A percentile compares a stretch with the other conserved stretches of the same genome.
Conservation (phyloP, 1,140 invertebrate genomes). For the Aphaenogaster floridana region DNA sequence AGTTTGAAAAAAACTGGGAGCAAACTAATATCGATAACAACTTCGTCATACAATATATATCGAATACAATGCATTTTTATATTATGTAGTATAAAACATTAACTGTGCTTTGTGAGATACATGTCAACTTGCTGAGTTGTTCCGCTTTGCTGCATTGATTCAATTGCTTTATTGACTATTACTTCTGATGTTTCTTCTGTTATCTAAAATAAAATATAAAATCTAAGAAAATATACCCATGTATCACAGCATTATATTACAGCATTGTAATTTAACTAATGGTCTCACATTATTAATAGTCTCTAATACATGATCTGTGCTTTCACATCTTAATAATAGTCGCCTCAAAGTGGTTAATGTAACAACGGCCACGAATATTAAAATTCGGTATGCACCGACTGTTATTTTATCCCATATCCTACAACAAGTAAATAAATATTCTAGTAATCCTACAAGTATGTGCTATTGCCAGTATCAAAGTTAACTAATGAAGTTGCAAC, state of each 20-base stretch:
- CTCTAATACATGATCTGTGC: conserved; percentile 88
- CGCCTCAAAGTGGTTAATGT: conserved; percentile 90
- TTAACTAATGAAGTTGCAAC: conserved; percentile 2
- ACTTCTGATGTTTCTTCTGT: conserved; percentile 92
- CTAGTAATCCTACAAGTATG: conserved; percentile 13
- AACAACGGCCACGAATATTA: conserved; percentile 92
- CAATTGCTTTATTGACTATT: conserved; percentile 93
- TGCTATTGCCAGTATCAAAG: conserved; percentile 39
- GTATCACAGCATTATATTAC: not conserved
- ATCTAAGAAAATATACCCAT: conserved; percentile 5
- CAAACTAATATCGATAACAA: not conserved
- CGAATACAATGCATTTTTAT: not conserved
- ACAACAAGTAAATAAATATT: conserved; percentile 79
- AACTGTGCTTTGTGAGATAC: conserved; percentile 68
- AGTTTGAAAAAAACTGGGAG: not conserved
- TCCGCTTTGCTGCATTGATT: conserved; percentile 91
- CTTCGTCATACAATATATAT: not conserved
- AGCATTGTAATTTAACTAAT: conserved; percentile 30
- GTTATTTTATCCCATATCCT: conserved; percentile 96
- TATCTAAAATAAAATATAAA: conserved; percentile 88
- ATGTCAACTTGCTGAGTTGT: conserved; percentile 77
- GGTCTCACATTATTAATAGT: conserved; percentile 90
- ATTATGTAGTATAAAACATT: not conserved
- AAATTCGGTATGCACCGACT: conserved; percentile 93
- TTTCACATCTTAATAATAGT: conserved; percentile 89